phyloP scores from a whole-genome alignment of 2,888 invertebrate species.

The Eueremaeus valkanovi region DNA sequence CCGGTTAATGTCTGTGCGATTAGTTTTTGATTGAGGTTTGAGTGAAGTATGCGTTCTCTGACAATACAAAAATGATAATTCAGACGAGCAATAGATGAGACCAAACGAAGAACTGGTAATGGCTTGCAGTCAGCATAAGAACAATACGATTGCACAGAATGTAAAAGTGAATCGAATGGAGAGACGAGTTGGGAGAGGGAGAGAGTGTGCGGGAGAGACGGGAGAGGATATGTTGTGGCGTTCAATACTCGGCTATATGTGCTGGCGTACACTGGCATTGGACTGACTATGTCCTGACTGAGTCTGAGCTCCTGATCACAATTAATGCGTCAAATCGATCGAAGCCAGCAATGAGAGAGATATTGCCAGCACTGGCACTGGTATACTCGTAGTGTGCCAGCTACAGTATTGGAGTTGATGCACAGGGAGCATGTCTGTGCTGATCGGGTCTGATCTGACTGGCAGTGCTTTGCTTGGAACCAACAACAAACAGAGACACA shows the following conservation, averaged over 20 bases:
- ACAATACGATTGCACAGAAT: not conserved
- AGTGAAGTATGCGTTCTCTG: not conserved
- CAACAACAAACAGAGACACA: constrained; percentile 22
- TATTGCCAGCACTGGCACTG: constrained; percentile 10
- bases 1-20: not conserved
- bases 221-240: not conserved
- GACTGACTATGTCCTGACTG: constrained; percentile 20
- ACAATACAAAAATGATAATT: constrained; percentile 6
- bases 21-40: not conserved
- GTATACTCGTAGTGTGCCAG: too few relatives aligned
- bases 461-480: constrained; percentile 25
- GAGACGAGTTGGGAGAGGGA: not conserved
- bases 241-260: not conserved
- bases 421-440: constrained; percentile 31
- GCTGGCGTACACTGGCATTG: too few relatives aligned
- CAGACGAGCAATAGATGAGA: not conserved
- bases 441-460: constrained; percentile 5
- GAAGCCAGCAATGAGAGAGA: constrained; percentile 17
- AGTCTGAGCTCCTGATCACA: constrained; percentile 37
- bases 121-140: not conserved
- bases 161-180: not conserved
- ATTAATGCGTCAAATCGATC: constrained; percentile 41
- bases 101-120: constrained; percentile 23
- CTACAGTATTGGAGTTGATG: too few relatives aligned
- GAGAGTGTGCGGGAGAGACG: not conserved